Conservation (phyloP, 2,888 invertebrate species). For the Euproctis similis region DNA sequence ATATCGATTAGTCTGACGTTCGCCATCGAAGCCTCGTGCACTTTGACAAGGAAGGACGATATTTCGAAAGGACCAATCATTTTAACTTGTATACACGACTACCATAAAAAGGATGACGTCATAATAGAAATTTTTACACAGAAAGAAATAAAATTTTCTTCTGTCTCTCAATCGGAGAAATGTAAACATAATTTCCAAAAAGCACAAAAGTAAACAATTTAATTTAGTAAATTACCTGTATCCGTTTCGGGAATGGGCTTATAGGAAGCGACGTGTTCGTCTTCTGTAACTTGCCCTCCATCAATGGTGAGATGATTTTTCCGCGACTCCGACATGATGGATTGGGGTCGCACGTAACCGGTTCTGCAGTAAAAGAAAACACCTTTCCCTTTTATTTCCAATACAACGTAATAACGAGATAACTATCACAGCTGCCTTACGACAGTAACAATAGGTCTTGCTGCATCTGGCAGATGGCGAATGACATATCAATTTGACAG, state of each 20-base stretch:
- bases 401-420: no score
- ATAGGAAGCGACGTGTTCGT: slow-evolving; percentile 68
- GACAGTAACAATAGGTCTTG: no score
- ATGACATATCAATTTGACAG: no score
- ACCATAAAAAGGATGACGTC: slow-evolving; percentile 16
- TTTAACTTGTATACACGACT: no score
- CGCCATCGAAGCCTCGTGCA: slow-evolving; percentile 15
- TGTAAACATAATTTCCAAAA: no score
- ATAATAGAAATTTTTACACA: no score
- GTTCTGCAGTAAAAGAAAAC: slow-evolving; percentile 2
- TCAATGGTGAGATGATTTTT: slow-evolving; percentile 63
- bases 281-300: slow-evolving; percentile 67
- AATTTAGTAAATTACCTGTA: slow-evolving; percentile 64
- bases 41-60: slow-evolving; percentile 8
- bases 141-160: no score
- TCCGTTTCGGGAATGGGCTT: slow-evolving; percentile 76
- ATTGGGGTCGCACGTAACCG: slow-evolving; percentile 7
- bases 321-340: slow-evolving; percentile 59
- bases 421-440: background rate
- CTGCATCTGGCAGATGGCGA: no score
- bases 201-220: no score
- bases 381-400: slow-evolving; percentile 4
- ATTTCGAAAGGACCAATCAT: slow-evolving; percentile 3
- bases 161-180: no score
- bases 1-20: slow-evolving; percentile 31